Conservation (phyloP, 2,113 vertebrate genomes). For the Globicephala melas region DNA sequence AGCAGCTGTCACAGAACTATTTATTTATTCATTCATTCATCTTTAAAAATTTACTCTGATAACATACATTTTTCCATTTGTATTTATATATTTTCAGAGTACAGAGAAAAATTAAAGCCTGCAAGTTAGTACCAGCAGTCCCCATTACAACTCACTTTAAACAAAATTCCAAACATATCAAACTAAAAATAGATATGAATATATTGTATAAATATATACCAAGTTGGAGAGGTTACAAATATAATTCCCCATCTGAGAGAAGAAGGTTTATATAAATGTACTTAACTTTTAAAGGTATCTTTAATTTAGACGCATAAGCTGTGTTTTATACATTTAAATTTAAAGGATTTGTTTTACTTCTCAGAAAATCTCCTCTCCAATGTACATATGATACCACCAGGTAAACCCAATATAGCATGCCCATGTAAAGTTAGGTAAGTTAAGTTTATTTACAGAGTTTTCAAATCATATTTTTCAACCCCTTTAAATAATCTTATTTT, state of each 20-base stretch:
- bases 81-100: not conserved
- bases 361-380: not conserved
- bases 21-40: not conserved
- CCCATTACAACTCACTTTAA: not conserved
- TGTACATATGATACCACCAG: not conserved
- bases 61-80: not conserved
- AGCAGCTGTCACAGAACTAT: not conserved
- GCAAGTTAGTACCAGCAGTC: not conserved
- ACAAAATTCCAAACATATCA: not conserved
- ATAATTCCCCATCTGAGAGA: not conserved
- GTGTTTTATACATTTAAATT: not conserved
- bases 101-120: not conserved
- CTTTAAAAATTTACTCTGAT: slow-evolving; percentile 2
- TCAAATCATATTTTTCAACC: not conserved
- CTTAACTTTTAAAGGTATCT: not conserved
- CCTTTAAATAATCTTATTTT: not conserved
- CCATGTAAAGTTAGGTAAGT: not conserved
- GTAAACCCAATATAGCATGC: not conserved
- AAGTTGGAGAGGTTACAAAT: not conserved
- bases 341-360: not conserved
- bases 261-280: not conserved
- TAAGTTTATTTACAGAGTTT: not conserved
- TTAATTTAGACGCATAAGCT: not conserved
- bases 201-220: not conserved
- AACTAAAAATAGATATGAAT: not conserved